Conservation (phyloP, 2,113 vertebrate genomes). For the Romanogobio albipinnatus region DNA sequence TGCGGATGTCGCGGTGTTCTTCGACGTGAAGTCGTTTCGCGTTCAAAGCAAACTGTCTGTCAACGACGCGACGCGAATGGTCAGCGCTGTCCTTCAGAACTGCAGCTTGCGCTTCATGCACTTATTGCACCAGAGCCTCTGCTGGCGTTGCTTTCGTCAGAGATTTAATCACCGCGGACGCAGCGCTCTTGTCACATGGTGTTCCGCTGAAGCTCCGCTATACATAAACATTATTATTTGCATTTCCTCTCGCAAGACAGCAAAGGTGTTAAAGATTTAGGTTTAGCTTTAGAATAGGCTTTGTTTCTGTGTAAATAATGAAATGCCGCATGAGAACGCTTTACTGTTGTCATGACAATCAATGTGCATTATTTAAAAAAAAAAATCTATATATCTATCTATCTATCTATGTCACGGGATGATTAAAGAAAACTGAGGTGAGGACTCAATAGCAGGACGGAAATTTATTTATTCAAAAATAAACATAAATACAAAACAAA, state of each 20-base stretch:
- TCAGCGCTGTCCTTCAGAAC: constrained; percentile 23
- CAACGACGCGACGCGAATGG: background rate
- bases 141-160: constrained; percentile 35
- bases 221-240: background rate
- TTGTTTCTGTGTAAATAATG: background rate
- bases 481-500: too few relatives aligned
- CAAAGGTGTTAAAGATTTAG: background rate
- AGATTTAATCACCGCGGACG: constrained; percentile 6
- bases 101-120: background rate
- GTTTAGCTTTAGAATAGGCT: background rate
- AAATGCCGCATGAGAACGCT: constrained; percentile 2
- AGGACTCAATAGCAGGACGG: too few relatives aligned
- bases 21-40: background rate
- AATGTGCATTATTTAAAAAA: too few relatives aligned
- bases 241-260: too few relatives aligned
- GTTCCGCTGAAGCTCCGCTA: background rate
- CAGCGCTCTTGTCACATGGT: constrained; percentile 47
- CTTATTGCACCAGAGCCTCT: constrained; percentile 1
- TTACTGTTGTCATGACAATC: background rate
- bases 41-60: background rate
- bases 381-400: too few relatives aligned
- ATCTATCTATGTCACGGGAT: too few relatives aligned
- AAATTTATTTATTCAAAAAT: too few relatives aligned
- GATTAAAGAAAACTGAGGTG: too few relatives aligned
- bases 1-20: background rate